Percentiles rank a stretch among this genome's conserved stretches.
phyloP scores from a whole-genome alignment of 2,797 vertebrate genomes.

The Distichodus sexfasciatus region DNA sequence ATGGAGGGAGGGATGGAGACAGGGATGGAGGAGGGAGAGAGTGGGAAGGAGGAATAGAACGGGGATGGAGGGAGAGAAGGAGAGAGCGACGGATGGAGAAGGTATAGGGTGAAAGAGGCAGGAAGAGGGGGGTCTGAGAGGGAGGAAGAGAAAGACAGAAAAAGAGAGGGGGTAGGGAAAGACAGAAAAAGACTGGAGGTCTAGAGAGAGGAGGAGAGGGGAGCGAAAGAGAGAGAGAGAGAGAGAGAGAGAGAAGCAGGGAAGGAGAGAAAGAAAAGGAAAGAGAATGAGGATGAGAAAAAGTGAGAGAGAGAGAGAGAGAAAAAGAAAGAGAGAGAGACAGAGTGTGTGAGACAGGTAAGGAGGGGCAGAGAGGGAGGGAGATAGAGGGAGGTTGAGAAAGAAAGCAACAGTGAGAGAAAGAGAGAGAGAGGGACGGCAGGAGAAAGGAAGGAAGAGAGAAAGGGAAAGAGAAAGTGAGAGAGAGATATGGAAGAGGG shows the following conservation, averaged over 20 bases:
- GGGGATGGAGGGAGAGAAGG: slow-evolving; percentile 17
- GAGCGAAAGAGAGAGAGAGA: not conserved
- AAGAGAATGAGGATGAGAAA: not conserved
- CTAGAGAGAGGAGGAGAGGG: no score
- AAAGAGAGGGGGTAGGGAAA: not conserved
- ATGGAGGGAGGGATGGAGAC: no score
- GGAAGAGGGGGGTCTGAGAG: not conserved
- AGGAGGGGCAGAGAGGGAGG: not conserved
- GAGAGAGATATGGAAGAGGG: no score
- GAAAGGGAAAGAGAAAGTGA: no score
- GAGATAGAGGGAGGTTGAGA: not conserved
- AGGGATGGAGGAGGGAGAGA: no score
- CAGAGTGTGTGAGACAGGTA: not conserved
- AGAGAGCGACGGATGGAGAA: no score
- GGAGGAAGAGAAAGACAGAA: not conserved
- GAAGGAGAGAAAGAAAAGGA: not conserved
- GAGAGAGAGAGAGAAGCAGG: not conserved
- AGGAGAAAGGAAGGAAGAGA: no score
- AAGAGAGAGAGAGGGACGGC: no score
- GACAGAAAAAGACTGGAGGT: no score
- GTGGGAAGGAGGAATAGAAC: slow-evolving; percentile 14
- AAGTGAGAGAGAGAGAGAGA: not conserved
- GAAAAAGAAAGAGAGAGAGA: not conserved
- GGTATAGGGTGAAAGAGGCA: not conserved
- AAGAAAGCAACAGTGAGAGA: no score